Base-by-base conservation (phyloP, 2,113 vertebrate species). In the Smithornis capensis region DNA sequence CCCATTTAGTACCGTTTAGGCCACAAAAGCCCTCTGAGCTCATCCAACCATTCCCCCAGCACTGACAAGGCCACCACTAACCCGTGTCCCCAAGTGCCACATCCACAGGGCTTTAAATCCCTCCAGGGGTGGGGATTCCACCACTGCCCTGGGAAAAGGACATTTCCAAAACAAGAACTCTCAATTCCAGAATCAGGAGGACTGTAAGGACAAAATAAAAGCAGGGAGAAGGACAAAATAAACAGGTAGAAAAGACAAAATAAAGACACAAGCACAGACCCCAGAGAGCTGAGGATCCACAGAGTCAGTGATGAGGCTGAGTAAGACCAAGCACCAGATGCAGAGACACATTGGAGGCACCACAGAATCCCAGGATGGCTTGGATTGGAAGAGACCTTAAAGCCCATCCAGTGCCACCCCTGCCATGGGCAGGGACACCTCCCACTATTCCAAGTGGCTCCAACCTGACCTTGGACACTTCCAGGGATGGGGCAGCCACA, bases 391-490 rank as follows among this genome's bases (percentile, higher is more conserved):
- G 23, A 6, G 33, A 4, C 55, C 2, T 45, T 13, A 38, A 55
- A 45, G 7, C 4, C 6, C 63, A 31, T 1, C 44, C 28, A 62
- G 15, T 53, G 0, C 45, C 45, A 60, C 16, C 55, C 17, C 12
- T 53, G 14, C 64, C 55, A 23, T 28, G 15, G 60, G 28, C 55
- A 78, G 28, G n/a, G 47, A 23, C 64, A 62, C 3, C 45, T 38
- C 0, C 55, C 33, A 16, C 33, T 10, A 0, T 4, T 19, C 47
- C 73, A 60, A 73, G 17, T 0, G 44, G 17, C 45, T 52, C 64
- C 35, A 33, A 0, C 19, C 55, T 38, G 55, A 18, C 38, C 47
- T 28, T 8, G 19, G 38, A 0, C 74, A 47, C 12, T 62, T 0
- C 28, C n/a, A 62, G 74, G 12, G 38, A 1, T 10, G 63, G 31